Evolutionary conservation across 1,140 invertebrate genomes (phyloP), one percentile per base, ranked within the genome.

Genomic region (Samia ricini): DNA sequence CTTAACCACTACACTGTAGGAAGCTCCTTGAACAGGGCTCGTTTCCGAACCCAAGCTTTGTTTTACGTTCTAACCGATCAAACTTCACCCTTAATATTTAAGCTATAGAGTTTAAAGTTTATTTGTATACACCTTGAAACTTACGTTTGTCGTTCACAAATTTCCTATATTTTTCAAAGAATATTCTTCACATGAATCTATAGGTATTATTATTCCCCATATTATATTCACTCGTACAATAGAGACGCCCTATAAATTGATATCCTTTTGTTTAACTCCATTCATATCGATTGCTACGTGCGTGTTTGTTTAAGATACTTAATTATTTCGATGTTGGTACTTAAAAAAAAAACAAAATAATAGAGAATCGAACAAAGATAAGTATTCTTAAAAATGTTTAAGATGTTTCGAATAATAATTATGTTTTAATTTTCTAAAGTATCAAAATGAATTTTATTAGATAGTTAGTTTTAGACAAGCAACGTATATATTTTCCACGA

Each of bases 11-110:
- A n/a, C 69, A 69, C 68, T 58, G 23, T 61, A 56, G 65, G 64
- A 68, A 64, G 64, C 68, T 68, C 73, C 71, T 72, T 42, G 49
- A 68, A 61, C 56, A 52, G 61, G 61, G 56, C 56, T 58, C 59
- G 64, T 66, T 68, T 70, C 36, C 42, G 48, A 56, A 23, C 59
- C 63, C 55, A 60, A 36, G 6, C 19, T 65, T 52, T 51, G 29
- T 7, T 19, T 18, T 22, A 54, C 64, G 7, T 7, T 8, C 2
- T 1, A 18, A n/a, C 7, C 33, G 4, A 1, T 15, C 0, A 1
- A 42, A 12, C n/a, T 4, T 42, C 33, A 12, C n/a, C 15, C 33
- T 10, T 42, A 42, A 0, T 15, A 0, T 15, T 42, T 15, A 12
- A 4, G n/a, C 0, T 4, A 54, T 58, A 61, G 22, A 26, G 49